These are phyloP conservation scores for Zaprionus tsacasi DNA, from an alignment of 1,140 invertebrate species.

Conservation along the genomic window DNA sequence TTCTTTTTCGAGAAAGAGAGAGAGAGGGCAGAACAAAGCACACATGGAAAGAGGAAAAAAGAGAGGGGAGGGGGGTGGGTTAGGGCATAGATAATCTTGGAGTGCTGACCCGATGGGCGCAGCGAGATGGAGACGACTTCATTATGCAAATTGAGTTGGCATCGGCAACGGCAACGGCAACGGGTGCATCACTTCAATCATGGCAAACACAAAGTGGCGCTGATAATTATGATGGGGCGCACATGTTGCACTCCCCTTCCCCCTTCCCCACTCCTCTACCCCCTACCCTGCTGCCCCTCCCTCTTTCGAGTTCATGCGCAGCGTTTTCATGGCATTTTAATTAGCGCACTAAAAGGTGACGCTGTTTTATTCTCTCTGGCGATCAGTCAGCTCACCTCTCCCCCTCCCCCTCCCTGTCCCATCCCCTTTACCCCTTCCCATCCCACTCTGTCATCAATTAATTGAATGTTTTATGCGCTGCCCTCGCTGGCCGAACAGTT, in stretches of 20 bases:
- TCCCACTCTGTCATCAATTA: slow-evolving; percentile 26
- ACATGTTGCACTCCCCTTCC: slow-evolving; percentile 15
- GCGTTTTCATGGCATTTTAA: slow-evolving; percentile 66
- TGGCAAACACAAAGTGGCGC: slow-evolving; percentile 52
- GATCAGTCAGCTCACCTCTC: not conserved
- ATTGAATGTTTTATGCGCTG: slow-evolving; percentile 56
- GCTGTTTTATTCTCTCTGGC: slow-evolving; percentile 8
- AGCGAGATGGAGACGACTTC: slow-evolving; percentile 52
- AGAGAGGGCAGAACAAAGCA: slow-evolving; percentile 14
- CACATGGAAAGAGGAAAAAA: not conserved
- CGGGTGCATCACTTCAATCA: slow-evolving; percentile 55
- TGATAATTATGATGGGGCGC: slow-evolving; percentile 67
- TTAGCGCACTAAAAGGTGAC: slow-evolving; percentile 57
- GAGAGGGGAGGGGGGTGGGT: not conserved
- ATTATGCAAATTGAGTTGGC: slow-evolving; percentile 63
- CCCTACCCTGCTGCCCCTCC: not conserved
- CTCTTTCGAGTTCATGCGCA: not conserved
- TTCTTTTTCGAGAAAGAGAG: not conserved
- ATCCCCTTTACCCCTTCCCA: not conserved
- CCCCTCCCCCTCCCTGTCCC: not conserved
- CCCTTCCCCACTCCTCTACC: slow-evolving; percentile 5
- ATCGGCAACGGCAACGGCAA: slow-evolving; percentile 6
- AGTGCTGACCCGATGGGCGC: slow-evolving; percentile 54
- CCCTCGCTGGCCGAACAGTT: slow-evolving; percentile 32
- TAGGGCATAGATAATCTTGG: slow-evolving; percentile 15